A percentile compares a stretch with the other conserved stretches of the same genome.
Evolutionary conservation across 2,797 vertebrate genomes (phyloP).

Genomic region (Zalophus californianus): DNA sequence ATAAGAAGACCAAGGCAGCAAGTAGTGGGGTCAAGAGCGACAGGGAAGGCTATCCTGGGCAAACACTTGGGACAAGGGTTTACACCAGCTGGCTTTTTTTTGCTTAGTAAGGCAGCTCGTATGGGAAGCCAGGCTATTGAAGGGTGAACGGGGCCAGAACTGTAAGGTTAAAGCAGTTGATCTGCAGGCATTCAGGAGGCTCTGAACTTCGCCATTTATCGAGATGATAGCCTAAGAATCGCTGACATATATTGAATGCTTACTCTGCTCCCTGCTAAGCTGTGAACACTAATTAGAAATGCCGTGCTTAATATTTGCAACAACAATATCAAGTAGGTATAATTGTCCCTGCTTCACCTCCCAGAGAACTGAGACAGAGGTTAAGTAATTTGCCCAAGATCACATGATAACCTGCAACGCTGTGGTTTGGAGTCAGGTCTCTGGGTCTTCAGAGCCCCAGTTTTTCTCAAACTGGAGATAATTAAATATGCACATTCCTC

Average conservation of each 20-base stretch:
- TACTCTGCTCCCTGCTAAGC: background rate
- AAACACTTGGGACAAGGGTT: background rate
- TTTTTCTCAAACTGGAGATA: background rate
- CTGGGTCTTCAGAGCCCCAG: background rate
- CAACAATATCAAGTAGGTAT: background rate
- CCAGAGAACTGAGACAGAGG: constrained; percentile 20
- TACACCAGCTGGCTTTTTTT: background rate
- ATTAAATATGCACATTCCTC: background rate
- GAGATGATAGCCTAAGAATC: background rate
- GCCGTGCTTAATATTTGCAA: constrained; percentile 33
- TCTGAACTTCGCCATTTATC: background rate
- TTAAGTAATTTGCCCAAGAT: background rate
- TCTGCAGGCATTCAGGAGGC: background rate
- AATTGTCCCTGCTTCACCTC: background rate
- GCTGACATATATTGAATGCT: background rate
- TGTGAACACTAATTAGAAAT: constrained; percentile 31
- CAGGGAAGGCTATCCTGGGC: background rate
- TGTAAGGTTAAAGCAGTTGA: background rate
- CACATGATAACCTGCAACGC: background rate
- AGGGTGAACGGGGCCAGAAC: background rate
- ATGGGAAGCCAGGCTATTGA: background rate
- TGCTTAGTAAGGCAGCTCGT: background rate
- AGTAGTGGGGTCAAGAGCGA: background rate
- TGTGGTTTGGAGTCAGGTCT: background rate
- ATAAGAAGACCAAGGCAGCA: background rate